Base-by-base conservation (phyloP, 2,113 vertebrate genomes). In the Erythrolamprus reginae region DNA sequence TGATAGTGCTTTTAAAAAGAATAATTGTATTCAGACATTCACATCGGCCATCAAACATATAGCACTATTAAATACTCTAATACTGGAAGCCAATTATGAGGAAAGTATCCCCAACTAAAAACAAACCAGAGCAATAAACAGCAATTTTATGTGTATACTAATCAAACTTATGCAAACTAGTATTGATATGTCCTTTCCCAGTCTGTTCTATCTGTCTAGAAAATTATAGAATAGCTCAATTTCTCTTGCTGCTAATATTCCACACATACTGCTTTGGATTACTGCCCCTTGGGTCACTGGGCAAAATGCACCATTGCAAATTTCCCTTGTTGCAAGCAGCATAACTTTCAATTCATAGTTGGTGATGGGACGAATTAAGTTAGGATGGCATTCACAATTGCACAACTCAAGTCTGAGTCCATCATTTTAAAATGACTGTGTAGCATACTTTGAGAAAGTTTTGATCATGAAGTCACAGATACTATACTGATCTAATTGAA, bases 1-100 rank as follows among this genome's bases (percentile, higher is more conserved):
- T 93, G 89, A 93, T 94, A 95, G 65, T 51, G 86, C 33, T 93
- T 92, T 93, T 95, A 92, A 92, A 93, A 95, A 94, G 84, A 89
- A 92, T 91, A 82, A 51, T 87, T 56, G 70, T 42, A 89, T 42
- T 17, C 17, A 42, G 17, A 77, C 33, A 42, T 42, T 77, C 70
- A 77, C 7, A 77, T 77, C 7, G 1, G 33, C 33, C 33, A 77
- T 33, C 70, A 77, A 77, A 77, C 70, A 42, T 42, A 77, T 9
- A 77, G 33, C 33, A 21, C 70, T 7, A 77, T 42, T 77, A 77
- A 77, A 77, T 77, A 77, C n/a, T 33, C 65, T 70, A 70, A 70
- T 19, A 38, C 6, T 23, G 70, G 70, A 77, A 77, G 33, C 70
- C 33, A 77, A 10, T 77, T 33, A 77, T 77, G 33, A 42, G 33